Percentiles rank a stretch among this genome's conserved stretches.
These are phyloP conservation scores for Nowickia ferox DNA, from an alignment of 2,888 invertebrate genomes.

Conservation along the genomic window DNA sequence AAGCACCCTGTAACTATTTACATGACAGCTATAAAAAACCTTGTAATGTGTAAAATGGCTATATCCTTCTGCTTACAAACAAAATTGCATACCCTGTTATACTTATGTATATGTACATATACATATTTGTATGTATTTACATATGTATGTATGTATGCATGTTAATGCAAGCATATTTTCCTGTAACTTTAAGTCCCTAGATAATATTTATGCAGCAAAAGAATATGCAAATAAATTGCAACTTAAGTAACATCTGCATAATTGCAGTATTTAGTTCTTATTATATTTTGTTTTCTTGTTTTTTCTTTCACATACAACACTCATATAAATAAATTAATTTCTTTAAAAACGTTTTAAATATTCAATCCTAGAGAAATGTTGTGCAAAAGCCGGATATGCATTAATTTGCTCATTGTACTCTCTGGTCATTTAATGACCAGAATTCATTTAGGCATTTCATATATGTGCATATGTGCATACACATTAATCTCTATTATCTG, in stretches of 20 bases:
- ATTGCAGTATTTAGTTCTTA: constrained; percentile 34
- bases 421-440: constrained; percentile 22
- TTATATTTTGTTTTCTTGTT: neutral
- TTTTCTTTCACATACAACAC: neutral
- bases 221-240: constrained; percentile 56
- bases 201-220: constrained; percentile 41
- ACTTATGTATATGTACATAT: neutral
- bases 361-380: constrained; percentile 48
- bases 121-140: neutral
- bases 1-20: neutral
- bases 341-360: constrained; percentile 46
- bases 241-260: constrained; percentile 57
- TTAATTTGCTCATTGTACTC: constrained; percentile 7
- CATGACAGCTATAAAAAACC: constrained; percentile 29
- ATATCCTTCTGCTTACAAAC: constrained; percentile 7
- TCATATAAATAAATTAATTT: constrained; percentile 12
- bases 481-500: neutral
- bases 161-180: too few species aligned
- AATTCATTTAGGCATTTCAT: constrained; percentile 43
- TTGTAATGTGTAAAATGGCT: constrained; percentile 49
- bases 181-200: constrained; percentile 30
- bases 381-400: constrained; percentile 47
- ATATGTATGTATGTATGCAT: neutral
- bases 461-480: neutral
- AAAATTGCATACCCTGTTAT: neutral